These are phyloP conservation scores for Megaleporinus macrocephalus DNA, from an alignment of 2,113 vertebrate species.

Conservation along the genomic window DNA sequence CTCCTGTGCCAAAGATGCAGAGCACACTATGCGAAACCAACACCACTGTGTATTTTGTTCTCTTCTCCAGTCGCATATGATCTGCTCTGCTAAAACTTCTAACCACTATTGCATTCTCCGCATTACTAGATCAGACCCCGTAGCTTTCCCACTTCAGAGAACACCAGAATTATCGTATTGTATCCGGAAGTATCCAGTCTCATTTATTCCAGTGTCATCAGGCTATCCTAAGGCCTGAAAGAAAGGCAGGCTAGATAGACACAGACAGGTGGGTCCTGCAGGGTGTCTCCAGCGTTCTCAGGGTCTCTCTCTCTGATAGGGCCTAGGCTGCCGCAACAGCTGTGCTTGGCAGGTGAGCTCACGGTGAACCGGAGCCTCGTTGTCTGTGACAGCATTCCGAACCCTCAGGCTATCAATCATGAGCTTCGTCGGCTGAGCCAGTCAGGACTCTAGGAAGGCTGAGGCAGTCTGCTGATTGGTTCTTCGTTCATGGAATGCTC, in stretches of 20 bases:
- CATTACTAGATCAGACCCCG: too few relatives aligned
- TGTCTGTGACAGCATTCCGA: slow-evolving; percentile 3
- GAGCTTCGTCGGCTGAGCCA: not conserved
- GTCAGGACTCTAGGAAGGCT: not conserved
- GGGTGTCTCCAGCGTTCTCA: slow-evolving; percentile 1
- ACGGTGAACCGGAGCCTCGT: not conserved
- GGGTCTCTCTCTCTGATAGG: not conserved
- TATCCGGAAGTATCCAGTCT: not conserved
- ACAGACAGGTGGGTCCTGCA: slow-evolving; percentile 33
- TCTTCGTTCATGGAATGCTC: not conserved
- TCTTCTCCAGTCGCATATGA: not conserved
- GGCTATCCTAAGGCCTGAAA: not conserved
- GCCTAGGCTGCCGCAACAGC: not conserved
- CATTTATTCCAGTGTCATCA: not conserved
- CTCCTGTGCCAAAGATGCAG: slow-evolving; percentile 21
- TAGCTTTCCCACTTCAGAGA: too few relatives aligned
- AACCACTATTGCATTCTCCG: too few relatives aligned
- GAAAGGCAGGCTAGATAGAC: slow-evolving; percentile 28
- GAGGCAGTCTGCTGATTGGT: not conserved
- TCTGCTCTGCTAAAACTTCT: not conserved
- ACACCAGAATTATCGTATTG: not conserved
- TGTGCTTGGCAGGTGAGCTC: slow-evolving; percentile 8
- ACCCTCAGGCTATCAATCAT: not conserved
- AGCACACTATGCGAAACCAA: not conserved
- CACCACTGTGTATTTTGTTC: not conserved